Percentiles rank a stretch among this genome's conserved stretches.
phyloP scores from a whole-genome alignment of 2,888 invertebrate species.

The Busseola fusca region DNA sequence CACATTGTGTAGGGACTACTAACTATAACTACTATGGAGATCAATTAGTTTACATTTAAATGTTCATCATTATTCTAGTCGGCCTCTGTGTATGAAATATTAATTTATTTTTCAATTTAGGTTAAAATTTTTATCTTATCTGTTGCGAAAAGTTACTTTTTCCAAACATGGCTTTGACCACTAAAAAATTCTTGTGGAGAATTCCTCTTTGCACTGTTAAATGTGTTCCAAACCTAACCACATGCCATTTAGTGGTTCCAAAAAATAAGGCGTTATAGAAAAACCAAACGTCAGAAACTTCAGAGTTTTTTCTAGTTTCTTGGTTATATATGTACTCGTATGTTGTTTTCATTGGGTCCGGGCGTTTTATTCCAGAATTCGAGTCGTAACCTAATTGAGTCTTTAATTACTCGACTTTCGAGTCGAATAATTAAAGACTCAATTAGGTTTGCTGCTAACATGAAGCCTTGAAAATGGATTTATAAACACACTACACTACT shows the following conservation, averaged over 20 bases:
- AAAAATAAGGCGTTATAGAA: conserved; percentile 7
- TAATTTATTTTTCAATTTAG: too few relatives aligned
- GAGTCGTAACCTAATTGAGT: conserved; percentile 17
- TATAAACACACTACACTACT: too few relatives aligned
- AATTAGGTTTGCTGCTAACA: conserved; percentile 8
- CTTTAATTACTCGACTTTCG: conserved; percentile 12
- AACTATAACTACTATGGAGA: not conserved
- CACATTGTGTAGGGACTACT: too few relatives aligned
- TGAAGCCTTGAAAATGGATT: conserved; percentile 3
- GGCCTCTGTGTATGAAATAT: too few relatives aligned
- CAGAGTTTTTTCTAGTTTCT: conserved; percentile 1
- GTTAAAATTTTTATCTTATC: too few relatives aligned
- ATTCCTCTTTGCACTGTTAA: conserved; percentile 23
- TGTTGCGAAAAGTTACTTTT: not conserved
- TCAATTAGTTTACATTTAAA: not conserved
- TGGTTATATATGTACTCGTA: conserved; percentile 17
- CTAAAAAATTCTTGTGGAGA: conserved; percentile 26
- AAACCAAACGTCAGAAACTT: not conserved
- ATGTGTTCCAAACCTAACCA: conserved; percentile 13
- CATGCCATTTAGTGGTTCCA: not conserved
- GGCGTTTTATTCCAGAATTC: not conserved
- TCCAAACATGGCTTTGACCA: conserved; percentile 21
- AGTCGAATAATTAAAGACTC: too few relatives aligned
- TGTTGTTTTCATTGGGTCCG: conserved; percentile 18
- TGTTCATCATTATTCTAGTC: conserved; percentile 6